Evolutionary conservation across 1,140 invertebrate species (phyloP), one percentile per base, ranked within the genome.

Genomic region (Metaphire vulgaris): DNA sequence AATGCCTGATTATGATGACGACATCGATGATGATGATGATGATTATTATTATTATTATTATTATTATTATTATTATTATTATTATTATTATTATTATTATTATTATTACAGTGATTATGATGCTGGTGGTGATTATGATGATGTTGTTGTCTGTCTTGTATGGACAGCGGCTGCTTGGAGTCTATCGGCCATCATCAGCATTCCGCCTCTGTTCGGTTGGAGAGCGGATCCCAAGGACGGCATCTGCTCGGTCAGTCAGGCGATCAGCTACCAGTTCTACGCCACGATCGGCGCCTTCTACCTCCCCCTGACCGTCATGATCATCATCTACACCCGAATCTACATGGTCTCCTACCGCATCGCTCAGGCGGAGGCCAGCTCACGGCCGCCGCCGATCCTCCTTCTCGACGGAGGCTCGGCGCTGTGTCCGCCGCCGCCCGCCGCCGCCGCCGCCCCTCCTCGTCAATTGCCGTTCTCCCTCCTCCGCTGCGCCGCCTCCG

Each of bases 281-380:
- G 92, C 91, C 80, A 89, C 88, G 29, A 80, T 88, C 26, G 84
- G 87, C 77, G 95, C 96, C n/a, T 99, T 99, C 86, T 99, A 98
- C 87, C 90, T 97, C 76, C 96, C 96, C 2, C 89, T 97, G 16
- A 88, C 93, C 68, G 92, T 97, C 14, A 97, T 98, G 81, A 90
- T 97, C 33, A 90, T 94, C 32, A 89, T 97, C 1, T 98, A 98
- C 87, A 96, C 93, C 92, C 93, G 92, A 86, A 97, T 98, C 74
- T 89, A 85, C 84, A 77, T 82, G 67, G 85, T 88, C 1, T 88
- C 88, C 1, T 83, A 83, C 34, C 79, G 84, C 75, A 82, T 89
- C 56, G 83, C 85, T 29, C 84, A 84, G 75, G 82, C 82, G 2
- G 87, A 89, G 75, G 79, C 78, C 67, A 79, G 73, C 28, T 76